These are phyloP conservation scores for Lordiphosa mommai DNA, from an alignment of 1,140 invertebrate species.

Conservation along the genomic window DNA sequence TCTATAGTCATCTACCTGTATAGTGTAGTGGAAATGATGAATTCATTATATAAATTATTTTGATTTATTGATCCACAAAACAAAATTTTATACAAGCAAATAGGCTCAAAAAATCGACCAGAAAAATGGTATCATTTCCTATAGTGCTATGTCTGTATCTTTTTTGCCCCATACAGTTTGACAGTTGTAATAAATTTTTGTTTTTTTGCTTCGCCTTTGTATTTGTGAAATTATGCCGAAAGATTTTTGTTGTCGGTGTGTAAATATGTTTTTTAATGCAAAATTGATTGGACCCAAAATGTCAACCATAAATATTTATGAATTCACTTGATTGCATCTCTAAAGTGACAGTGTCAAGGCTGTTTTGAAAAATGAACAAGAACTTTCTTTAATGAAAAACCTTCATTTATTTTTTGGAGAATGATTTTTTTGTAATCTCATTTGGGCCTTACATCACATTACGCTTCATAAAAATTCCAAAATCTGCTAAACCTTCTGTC, in stretches of 20 bases:
- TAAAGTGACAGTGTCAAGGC: slow-evolving; percentile 40
- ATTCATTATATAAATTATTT: no score
- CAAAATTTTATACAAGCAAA: no score
- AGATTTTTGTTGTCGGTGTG: slow-evolving; percentile 30
- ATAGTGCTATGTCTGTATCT: no score
- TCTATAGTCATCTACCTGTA: no score
- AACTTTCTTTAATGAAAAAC: background rate
- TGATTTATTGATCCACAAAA: no score
- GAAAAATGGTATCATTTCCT: no score
- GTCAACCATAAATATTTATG: slow-evolving; percentile 61
- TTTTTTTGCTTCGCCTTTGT: slow-evolving; percentile 41
- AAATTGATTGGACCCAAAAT: slow-evolving; percentile 71
- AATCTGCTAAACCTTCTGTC: slow-evolving; percentile 58
- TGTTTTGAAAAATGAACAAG: slow-evolving; percentile 3
- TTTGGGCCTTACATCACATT: no score
- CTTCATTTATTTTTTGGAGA: background rate
- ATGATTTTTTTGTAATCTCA: background rate
- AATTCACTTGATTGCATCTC: slow-evolving; percentile 50
- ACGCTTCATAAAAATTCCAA: slow-evolving; percentile 60
- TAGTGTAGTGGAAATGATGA: no score
- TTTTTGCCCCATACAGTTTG: slow-evolving; percentile 32
- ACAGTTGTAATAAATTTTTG: slow-evolving; percentile 72
- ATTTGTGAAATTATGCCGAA: slow-evolving; percentile 54
- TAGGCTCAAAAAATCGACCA: no score
- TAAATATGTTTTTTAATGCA: slow-evolving; percentile 59